A percentile compares a stretch with the other conserved stretches of the same genome.
Evolutionary conservation across 2,888 invertebrate genomes (phyloP).

Genomic region (Steinernema hermaphroditum): DNA sequence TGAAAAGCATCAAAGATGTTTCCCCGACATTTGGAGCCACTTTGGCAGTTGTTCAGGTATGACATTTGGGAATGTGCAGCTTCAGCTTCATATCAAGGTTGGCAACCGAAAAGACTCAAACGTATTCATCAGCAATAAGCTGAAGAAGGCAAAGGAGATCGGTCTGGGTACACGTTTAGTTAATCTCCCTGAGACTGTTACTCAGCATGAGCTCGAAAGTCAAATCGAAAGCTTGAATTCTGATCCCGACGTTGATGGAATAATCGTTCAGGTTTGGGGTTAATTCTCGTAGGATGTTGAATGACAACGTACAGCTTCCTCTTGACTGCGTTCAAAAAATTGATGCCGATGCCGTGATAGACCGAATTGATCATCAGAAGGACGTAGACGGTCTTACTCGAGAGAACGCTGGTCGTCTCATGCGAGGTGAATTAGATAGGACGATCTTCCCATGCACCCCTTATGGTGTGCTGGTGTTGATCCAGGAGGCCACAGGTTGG

Average conservation of each 20-base stretch:
- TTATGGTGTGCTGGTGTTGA: conserved; percentile 88
- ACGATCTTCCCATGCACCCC: conserved; percentile 93
- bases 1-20: conserved; percentile 66
- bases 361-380: conserved; percentile 74
- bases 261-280: conserved; percentile 65
- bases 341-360: conserved; percentile 78
- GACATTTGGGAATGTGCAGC: not conserved
- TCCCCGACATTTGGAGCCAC: conserved; percentile 75
- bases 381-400: conserved; percentile 69
- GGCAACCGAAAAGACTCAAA: conserved; percentile 95
- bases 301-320: conserved; percentile 72
- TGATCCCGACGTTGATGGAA: conserved; percentile 74
- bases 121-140: conserved; percentile 94
- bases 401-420: conserved; percentile 87
- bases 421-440: conserved; percentile 79
- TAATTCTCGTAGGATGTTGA: not conserved
- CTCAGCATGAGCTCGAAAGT: conserved; percentile 72
- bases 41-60: conserved; percentile 80
- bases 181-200: conserved; percentile 78
- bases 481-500: conserved; percentile 71
- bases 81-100: conserved; percentile 73
- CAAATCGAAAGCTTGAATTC: conserved; percentile 78
- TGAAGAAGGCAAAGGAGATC: conserved; percentile 86
- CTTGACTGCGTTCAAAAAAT: conserved; percentile 82
- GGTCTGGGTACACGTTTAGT: conserved; percentile 83